Conservation (phyloP, 2,797 vertebrate genomes). For the Chiroxiphia lanceolata region DNA sequence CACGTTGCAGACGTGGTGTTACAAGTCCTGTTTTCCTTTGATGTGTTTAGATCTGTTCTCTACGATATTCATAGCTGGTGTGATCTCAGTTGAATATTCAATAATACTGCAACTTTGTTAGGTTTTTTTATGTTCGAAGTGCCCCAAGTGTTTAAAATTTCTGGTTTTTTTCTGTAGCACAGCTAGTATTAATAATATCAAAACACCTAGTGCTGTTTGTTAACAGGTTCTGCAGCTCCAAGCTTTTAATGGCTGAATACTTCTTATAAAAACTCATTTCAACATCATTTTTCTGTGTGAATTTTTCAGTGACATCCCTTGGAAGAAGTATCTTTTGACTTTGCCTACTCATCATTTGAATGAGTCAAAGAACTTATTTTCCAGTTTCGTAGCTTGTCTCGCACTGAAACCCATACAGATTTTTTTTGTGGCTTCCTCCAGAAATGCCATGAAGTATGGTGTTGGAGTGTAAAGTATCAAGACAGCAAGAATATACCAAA, state of each 20-base stretch:
- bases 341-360: background rate
- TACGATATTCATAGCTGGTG: rapidly evolving
- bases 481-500: background rate
- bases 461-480: background rate
- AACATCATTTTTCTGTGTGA: background rate
- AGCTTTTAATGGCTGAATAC: background rate
- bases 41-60: background rate
- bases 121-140: background rate
- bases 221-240: background rate
- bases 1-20: background rate
- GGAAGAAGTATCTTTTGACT: background rate
- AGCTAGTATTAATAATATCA: background rate
- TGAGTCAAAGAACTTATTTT: background rate
- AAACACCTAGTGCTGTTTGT: background rate
- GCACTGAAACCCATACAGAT: background rate
- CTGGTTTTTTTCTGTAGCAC: background rate
- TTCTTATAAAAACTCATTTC: background rate
- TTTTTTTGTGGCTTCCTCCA: background rate
- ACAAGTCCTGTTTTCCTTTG: background rate
- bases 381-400: background rate
- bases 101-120: background rate
- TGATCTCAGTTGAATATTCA: background rate
- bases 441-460: background rate
- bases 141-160: background rate
- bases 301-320: background rate